A percentile compares a stretch with the other conserved stretches of the same genome.
Conservation (phyloP, 2,113 vertebrate genomes). For the Grus americana region DNA sequence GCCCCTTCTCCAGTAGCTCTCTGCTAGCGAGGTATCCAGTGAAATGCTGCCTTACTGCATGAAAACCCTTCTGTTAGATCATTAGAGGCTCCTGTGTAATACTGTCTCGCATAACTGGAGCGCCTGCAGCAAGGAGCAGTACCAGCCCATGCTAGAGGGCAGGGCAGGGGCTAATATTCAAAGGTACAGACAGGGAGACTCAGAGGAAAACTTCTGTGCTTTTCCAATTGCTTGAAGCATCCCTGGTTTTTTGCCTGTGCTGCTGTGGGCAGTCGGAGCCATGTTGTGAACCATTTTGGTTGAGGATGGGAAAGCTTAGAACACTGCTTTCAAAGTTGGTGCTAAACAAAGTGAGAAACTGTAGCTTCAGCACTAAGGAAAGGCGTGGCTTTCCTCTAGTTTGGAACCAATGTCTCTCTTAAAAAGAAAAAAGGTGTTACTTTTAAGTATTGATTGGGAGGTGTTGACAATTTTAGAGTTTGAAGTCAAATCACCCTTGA, state of each 20-base stretch:
- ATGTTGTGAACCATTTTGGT: accelerated
- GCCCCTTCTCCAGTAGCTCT: neutral
- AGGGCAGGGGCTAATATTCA: neutral
- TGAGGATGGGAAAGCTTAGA: neutral
- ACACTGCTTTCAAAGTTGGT: neutral
- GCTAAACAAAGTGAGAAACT: neutral
- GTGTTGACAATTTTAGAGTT: neutral
- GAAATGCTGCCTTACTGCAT: neutral
- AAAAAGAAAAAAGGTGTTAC: neutral
- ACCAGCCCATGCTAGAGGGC: neutral
- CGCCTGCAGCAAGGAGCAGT: neutral
- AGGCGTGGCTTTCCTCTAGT: neutral
- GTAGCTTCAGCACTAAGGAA: neutral
- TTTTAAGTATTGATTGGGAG: neutral
- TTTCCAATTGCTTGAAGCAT: neutral
- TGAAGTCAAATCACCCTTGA: neutral
- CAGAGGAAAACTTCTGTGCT: neutral
- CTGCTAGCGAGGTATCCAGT: neutral
- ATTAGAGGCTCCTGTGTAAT: neutral
- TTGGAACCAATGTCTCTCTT: neutral
- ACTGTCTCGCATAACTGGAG: neutral
- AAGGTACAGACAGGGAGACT: neutral
- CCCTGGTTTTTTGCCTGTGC: neutral
- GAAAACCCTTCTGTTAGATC: neutral
- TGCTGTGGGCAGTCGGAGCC: neutral